Percentiles rank a stretch among this genome's conserved stretches.
Evolutionary conservation across 2,797 vertebrate genomes (phyloP).

Genomic region (Pyrrhura leucotis): DNA sequence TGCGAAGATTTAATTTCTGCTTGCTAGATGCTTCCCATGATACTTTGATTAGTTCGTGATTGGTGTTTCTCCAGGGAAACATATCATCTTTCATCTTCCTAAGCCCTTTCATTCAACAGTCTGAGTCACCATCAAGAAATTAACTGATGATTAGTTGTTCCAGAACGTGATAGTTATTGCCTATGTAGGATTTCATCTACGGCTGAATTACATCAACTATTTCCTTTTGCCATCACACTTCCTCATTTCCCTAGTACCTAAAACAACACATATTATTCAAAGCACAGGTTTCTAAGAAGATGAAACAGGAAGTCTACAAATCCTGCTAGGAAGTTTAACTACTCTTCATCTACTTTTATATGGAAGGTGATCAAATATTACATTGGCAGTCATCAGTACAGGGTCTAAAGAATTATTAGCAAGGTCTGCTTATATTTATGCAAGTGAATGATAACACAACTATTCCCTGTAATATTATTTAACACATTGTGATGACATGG

Average conservation of each 20-base stretch:
- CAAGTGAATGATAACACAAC: neutral
- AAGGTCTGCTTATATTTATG: neutral
- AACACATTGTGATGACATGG: neutral
- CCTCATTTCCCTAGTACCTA: neutral
- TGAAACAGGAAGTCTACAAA: neutral
- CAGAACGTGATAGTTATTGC: neutral
- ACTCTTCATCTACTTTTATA: neutral
- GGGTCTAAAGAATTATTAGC: neutral
- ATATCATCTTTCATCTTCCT: slow-evolving; percentile 18
- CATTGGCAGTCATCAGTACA: neutral
- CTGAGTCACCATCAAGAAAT: slow-evolving; percentile 22
- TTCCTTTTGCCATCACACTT: neutral
- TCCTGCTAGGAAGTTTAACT: neutral
- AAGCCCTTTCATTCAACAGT: neutral
- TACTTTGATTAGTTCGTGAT: slow-evolving; percentile 32
- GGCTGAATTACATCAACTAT: neutral
- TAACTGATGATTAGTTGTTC: slow-evolving; percentile 31
- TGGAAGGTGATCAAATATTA: neutral
- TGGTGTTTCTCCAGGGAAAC: slow-evolving; percentile 5
- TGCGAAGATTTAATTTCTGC: slow-evolving; percentile 30
- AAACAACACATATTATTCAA: neutral
- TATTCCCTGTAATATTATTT: neutral
- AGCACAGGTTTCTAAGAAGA: neutral
- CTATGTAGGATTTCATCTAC: neutral
- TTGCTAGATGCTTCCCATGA: slow-evolving; percentile 7